phyloP scores from a whole-genome alignment of 2,888 invertebrate species.

The Tenthredo notha region DNA sequence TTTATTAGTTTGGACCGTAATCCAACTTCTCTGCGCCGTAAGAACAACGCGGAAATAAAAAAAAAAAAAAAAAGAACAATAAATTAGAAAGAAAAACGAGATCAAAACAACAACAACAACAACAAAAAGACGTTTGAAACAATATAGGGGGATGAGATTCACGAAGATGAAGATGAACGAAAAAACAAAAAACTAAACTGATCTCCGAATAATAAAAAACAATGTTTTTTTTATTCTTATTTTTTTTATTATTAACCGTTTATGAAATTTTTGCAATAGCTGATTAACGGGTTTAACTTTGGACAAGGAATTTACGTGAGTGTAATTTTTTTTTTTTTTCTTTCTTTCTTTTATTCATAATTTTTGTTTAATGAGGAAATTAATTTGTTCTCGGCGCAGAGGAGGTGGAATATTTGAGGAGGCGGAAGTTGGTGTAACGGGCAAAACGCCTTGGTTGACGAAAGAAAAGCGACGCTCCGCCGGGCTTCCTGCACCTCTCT shows the following conservation, averaged over 20 bases:
- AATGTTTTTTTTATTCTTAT: background rate
- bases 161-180: background rate
- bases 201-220: background rate
- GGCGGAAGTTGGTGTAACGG: conserved; percentile 50
- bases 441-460: conserved; percentile 74
- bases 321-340: background rate
- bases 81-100: background rate
- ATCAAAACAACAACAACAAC: background rate
- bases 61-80: no score
- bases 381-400: conserved; percentile 20
- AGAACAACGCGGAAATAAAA: background rate
- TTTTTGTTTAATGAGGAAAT: background rate
- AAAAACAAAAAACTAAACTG: background rate
- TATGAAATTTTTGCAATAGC: background rate
- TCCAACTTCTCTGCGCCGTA: conserved; percentile 12
- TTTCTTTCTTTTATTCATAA: background rate
- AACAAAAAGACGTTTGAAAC: background rate
- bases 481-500: conserved; percentile 67
- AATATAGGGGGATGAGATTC: background rate
- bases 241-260: background rate
- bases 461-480: conserved; percentile 77
- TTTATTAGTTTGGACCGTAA: background rate
- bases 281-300: background rate
- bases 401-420: conserved; percentile 32
- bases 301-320: background rate